These are phyloP conservation scores for Myioborus miniatus DNA, from an alignment of 2,797 vertebrate species.

Conservation along the genomic window DNA sequence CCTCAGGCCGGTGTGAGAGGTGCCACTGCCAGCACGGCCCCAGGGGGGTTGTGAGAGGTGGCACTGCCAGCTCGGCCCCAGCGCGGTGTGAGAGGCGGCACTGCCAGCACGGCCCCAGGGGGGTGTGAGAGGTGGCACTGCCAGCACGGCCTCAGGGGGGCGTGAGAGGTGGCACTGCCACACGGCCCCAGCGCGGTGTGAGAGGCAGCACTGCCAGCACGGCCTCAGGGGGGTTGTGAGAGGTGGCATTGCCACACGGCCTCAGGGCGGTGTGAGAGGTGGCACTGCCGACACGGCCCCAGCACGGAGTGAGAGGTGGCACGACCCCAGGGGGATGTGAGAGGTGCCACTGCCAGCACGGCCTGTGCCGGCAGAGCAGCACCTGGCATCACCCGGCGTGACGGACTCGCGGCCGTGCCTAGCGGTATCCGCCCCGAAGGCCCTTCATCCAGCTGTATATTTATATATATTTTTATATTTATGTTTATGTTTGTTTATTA, in stretches of 20 bases:
- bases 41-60: rapidly evolving
- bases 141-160: rapidly evolving
- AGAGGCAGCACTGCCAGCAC: background rate
- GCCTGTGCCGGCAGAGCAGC: background rate
- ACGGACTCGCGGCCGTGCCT: background rate
- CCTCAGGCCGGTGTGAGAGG: rapidly evolving
- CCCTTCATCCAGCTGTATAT: background rate
- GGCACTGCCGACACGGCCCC: too few relatives aligned
- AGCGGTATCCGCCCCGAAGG: too few relatives aligned
- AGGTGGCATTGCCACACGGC: background rate
- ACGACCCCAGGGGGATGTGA: too few relatives aligned
- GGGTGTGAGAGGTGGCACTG: rapidly evolving
- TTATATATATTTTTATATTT: background rate
- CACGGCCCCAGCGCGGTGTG: rapidly evolving
- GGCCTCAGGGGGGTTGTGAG: rapidly evolving
- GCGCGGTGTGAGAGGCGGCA: rapidly evolving
- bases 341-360: too few relatives aligned
- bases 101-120: rapidly evolving
- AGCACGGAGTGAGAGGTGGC: too few relatives aligned
- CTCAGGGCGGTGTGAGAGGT: too few relatives aligned
- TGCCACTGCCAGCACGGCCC: too few relatives aligned
- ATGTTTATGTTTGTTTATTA: background rate
- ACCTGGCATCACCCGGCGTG: rapidly evolving
- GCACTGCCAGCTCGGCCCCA: background rate
- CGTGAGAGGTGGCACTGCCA: too few relatives aligned